A percentile compares a stretch with the other conserved stretches of the same genome.
These are phyloP conservation scores for Pelmatolapia mariae DNA, from an alignment of 2,113 vertebrate genomes.

Conservation along the genomic window DNA sequence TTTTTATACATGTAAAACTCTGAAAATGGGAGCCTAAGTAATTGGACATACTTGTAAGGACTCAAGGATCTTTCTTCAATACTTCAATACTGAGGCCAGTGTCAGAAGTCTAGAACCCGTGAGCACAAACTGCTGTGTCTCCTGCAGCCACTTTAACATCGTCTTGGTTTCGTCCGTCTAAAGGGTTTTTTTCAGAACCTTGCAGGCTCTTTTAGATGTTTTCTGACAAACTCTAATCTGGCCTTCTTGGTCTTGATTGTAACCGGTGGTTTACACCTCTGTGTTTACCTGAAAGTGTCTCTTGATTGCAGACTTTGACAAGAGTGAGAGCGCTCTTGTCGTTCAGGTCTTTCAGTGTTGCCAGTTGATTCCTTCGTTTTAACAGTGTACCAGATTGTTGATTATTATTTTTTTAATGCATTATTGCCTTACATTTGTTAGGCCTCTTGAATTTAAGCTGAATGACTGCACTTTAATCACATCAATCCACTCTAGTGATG, in stretches of 20 bases:
- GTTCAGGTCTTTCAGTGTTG: not conserved
- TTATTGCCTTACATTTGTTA: not conserved
- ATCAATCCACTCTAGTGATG: too few species aligned
- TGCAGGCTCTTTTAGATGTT: not conserved
- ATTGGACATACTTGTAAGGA: not conserved
- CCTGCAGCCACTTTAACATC: not conserved
- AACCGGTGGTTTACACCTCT: not conserved
- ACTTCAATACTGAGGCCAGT: not conserved
- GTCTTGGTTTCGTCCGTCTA: fast-evolving
- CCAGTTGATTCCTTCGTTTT: not conserved
- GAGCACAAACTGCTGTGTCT: not conserved
- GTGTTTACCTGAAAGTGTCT: not conserved
- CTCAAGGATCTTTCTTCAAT: not conserved
- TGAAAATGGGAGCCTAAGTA: not conserved
- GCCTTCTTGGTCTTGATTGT: not conserved
- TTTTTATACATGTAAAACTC: not conserved
- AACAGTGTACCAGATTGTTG: not conserved
- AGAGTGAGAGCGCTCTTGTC: not conserved
- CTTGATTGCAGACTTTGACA: not conserved
- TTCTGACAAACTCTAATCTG: not conserved
- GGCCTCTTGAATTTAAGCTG: not conserved
- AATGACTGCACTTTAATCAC: not conserved
- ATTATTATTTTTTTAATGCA: not conserved
- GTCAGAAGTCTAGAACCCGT: not conserved
- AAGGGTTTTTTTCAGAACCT: fast-evolving